Evolutionary conservation across 2,888 invertebrate species (phyloP), one percentile per base, ranked within the genome.

Genomic region (Spisula subtruncata): DNA sequence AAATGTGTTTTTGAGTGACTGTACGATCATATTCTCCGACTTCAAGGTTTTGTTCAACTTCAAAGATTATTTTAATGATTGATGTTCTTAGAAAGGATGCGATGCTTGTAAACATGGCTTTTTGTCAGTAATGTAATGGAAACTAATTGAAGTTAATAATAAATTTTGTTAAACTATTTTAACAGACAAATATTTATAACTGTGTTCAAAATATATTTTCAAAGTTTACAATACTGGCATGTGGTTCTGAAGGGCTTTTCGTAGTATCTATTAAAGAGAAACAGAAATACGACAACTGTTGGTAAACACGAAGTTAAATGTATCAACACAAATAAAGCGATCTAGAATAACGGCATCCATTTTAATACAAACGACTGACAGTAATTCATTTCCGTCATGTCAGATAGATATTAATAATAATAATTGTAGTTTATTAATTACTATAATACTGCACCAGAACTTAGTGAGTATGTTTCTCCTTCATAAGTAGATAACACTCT

Each of bases 71-170:
- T 35, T 5, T 32, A 75, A 16, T 75, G 75, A 75, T 75, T 35
- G 75, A 75, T 32, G 75, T 75, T 32, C 35, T 35, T 12, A 32
- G 35, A 75, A 75, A 35, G 16, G 20, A 10, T 25, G 12, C 0
- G 14, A 32, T 16, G 32, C 35, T 16, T 75, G 75, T 75, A 75
- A 75, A 75, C 75, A 75, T 75, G 75, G 75, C 75, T 32, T 6
- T 8, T 1, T 35, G 75, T 75, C 75, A 75, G 35, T 18, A 16
- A 6, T 16, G 75, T 75, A 75, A 75, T 75, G 75, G 35, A 32
- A 75, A 75, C 35, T 75, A 25, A 16, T 75, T 35, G 14, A 32
- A 14, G 12, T 32, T 75, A 35, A 75, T 32, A 18, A 32, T 32
- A 75, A 18, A 32, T 35, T 75, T 75, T 66, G 60, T 66, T 66